Evolutionary conservation across 2,888 invertebrate genomes (phyloP), one percentile per base, ranked within the genome.

Genomic region (Hyalella azteca): DNA sequence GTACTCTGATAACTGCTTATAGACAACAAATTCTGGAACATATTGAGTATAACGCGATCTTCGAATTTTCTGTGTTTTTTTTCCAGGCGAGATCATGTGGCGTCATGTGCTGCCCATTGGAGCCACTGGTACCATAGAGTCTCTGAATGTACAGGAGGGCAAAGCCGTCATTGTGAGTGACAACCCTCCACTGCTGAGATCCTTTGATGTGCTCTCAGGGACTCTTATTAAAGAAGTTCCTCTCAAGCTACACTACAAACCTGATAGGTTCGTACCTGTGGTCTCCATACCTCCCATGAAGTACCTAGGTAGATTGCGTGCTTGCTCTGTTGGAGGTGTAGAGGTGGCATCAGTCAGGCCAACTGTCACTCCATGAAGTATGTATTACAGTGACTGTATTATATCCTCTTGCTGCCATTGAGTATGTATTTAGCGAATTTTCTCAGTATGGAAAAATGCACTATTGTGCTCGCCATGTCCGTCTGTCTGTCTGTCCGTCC

Each of bases 171-270:
- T 94, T 78, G 90, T 94, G 49, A 93, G 94, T 0, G 92, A 95
- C 1, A 92, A 93, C 9, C 89, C 75, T 19, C 45, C 75, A 13
- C 19, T 85, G 45, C 82, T 87, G 22, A 85, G 95, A 83, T 93
- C 93, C 45, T 96, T 95, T 95, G 93, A 94, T 86, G 88, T 92
- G 7, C 90, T 91, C 48, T 91, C 91, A 85, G 95, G 94, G 19
- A 85, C 86, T n/a, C 78, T 86, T 32, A 54, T 84, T 3, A 86
- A 86, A 82, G 87, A 87, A 85, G 85, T 82, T 13, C 79, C 79
- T 15, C 78, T 84, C 32, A 77, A 82, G 19, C 77, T 80, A 29
- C 50, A 76, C 3, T 79, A 80, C 3, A 73, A 78, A 41, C 41
- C 39, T 75, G 75, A 41, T 4, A 75, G 32, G 48, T 66, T 11